Base-by-base conservation (phyloP, 2,797 vertebrate species). In the Sebastes umbrosus region DNA sequence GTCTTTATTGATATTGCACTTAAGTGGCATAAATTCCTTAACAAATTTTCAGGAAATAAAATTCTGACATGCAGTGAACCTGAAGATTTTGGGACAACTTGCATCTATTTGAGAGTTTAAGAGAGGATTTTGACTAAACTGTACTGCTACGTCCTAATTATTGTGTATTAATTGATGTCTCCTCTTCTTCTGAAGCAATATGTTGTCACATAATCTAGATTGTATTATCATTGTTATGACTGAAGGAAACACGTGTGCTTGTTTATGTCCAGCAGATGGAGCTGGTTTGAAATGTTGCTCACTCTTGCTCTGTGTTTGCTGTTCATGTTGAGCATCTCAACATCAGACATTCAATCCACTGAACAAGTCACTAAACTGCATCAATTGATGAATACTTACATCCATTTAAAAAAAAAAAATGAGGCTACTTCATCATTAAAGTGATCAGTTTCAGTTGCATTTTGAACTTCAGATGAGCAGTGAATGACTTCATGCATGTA, bases 181-280 rank as follows among this genome's bases (percentile, higher is more conserved):
- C 27, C 18, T 74, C 10, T 25, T 73, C 4, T 25, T 20, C n/a
- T 36, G 60, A 39, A 55, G n/a, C 31, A 11, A 39, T 39, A 39
- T 39, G 39, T 24, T 50, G 18, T 13, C 54, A 75, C 22, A 43
- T 18, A 31, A 10, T 22, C 5, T 50, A 3, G 13, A 3, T 18
- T 4, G 39, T 34, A 24, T 59, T 20, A 64, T 9, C 0, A 36
- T 36, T 18, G 32, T 29, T 18, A n/a, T 9, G 11, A 12, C 20
- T 66, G 1, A 22, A 50, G 27, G 7, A 46, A 68, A 73, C 3
- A 11, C 14, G 1, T 22, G 10, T 59, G 2, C 29, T 8, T 18
- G n/a, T 29, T 55, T 20, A 1, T 58, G 50, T 72, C 88, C 92
- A 91, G 88, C 64, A 91, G 89, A 84, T 84, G 88, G 83, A 20